phyloP scores from a whole-genome alignment of 2,888 invertebrate species.

The Eurytoma adleriae region DNA sequence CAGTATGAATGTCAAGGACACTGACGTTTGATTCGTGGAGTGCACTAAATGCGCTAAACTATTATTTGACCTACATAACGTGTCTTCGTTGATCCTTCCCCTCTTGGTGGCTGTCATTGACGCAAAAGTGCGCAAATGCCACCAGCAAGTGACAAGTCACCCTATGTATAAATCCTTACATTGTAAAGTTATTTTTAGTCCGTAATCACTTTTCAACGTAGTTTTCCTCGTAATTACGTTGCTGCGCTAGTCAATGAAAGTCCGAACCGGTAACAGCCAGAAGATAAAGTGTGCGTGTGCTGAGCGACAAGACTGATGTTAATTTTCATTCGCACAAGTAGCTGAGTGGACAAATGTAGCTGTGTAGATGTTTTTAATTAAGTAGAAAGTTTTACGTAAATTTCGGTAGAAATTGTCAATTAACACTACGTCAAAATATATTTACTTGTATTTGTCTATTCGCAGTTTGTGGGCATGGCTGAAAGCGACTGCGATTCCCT shows the following conservation, averaged over 20 bases:
- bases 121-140: no score
- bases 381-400: slow-evolving; percentile 27
- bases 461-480: slow-evolving; percentile 85
- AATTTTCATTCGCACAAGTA: slow-evolving; percentile 21
- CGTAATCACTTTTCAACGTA: no score
- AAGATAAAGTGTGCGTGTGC: background rate
- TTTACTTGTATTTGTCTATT: slow-evolving; percentile 32
- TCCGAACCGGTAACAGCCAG: background rate
- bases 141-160: no score
- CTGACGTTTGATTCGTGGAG: background rate
- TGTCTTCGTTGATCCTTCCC: slow-evolving; percentile 5
- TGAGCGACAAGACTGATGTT: slow-evolving; percentile 41
- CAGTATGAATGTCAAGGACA: slow-evolving; percentile 36
- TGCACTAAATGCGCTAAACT: slow-evolving; percentile 19
- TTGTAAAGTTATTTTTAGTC: no score
- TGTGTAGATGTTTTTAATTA: slow-evolving; percentile 6
- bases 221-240: no score
- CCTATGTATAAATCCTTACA: no score
- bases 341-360: background rate
- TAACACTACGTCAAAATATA: no score
- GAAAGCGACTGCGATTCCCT: slow-evolving; percentile 86
- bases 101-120: background rate
- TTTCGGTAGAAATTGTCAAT: slow-evolving; percentile 27
- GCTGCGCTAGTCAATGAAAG: background rate
- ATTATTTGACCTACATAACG: slow-evolving; percentile 45